A percentile compares a stretch with the other conserved stretches of the same genome.
Conservation (phyloP, 2,888 invertebrate genomes). For the Monoplex corrugatus region DNA sequence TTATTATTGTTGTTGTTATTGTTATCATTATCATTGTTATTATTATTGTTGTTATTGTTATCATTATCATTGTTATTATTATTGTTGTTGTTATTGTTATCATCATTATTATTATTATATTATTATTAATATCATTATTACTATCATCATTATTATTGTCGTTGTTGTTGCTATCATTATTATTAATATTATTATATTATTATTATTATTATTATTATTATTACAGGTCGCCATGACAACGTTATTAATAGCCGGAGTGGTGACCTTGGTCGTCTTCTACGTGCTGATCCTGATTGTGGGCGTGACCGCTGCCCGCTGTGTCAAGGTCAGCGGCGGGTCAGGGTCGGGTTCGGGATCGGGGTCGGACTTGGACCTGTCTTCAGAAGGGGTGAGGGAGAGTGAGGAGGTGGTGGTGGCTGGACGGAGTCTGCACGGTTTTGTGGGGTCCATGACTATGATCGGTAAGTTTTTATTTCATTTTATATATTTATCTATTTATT, state of each 20-base stretch:
- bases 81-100: neutral
- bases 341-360: slow-evolving; percentile 50
- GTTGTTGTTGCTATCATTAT: neutral
- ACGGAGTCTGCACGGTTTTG: slow-evolving; percentile 59
- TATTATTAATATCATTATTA: neutral
- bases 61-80: neutral
- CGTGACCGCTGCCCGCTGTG: slow-evolving; percentile 59
- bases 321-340: slow-evolving; percentile 50
- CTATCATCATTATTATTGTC: neutral
- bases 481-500: neutral
- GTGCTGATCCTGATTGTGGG: slow-evolving; percentile 66
- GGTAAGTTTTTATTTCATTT: slow-evolving; percentile 55
- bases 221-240: slow-evolving; percentile 43
- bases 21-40: neutral
- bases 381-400: slow-evolving; percentile 48
- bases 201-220: neutral
- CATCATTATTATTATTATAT: neutral
- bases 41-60: neutral
- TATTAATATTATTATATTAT: neutral
- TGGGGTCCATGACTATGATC: slow-evolving; percentile 69
- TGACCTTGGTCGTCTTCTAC: slow-evolving; percentile 66
- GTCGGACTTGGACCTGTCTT: no score
- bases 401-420: slow-evolving; percentile 65
- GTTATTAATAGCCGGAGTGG: slow-evolving; percentile 58
- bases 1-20: neutral